These are phyloP conservation scores for Galerucella calmariensis DNA, from an alignment of 2,888 invertebrate genomes.

Conservation along the genomic window DNA sequence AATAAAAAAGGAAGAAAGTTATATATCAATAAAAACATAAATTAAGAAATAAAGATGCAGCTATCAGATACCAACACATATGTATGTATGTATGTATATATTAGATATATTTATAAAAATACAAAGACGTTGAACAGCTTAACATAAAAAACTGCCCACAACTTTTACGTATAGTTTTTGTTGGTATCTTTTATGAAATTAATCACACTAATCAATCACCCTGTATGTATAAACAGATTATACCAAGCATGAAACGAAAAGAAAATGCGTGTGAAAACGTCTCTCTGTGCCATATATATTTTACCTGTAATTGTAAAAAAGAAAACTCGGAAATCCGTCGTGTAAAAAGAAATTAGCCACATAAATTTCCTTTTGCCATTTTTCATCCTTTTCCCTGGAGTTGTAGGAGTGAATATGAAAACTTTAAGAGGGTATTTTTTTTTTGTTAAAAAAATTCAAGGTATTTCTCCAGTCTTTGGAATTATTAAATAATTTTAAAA, in stretches of 20 bases:
- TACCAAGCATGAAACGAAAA: not conserved
- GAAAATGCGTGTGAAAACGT: not conserved
- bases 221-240: too few species aligned
- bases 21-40: too few species aligned
- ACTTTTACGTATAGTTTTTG: too few species aligned
- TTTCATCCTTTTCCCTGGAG: not conserved
- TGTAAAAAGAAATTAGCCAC: constrained; percentile 14
- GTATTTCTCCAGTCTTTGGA: not conserved
- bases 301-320: not conserved
- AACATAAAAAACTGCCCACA: too few species aligned
- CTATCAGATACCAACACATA: too few species aligned
- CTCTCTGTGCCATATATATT: not conserved
- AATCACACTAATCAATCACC: too few species aligned
- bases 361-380: constrained; percentile 14
- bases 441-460: not conserved
- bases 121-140: too few species aligned
- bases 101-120: too few species aligned
- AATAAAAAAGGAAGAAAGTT: too few species aligned
- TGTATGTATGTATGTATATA: too few species aligned
- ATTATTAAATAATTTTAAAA: not conserved
- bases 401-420: not conserved
- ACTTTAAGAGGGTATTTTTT: not conserved
- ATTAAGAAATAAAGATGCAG: too few species aligned
- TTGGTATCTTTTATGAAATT: too few species aligned
- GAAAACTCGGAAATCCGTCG: constrained; percentile 17